phyloP scores from a whole-genome alignment of 2,797 vertebrate species.

The Sorex maritimensis region DNA sequence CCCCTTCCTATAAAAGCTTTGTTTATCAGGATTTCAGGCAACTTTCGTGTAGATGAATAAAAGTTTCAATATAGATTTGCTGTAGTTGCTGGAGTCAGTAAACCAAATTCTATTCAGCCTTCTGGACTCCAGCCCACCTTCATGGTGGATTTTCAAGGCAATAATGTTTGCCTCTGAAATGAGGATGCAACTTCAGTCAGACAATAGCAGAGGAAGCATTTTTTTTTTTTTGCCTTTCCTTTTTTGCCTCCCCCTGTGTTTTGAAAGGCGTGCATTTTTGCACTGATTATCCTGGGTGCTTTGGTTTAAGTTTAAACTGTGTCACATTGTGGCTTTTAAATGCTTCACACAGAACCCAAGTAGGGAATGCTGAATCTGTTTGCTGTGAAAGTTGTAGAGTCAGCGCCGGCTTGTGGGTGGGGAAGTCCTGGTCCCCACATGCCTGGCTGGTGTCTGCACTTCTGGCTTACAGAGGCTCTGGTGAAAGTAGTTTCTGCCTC shows the following conservation, averaged over 20 bases:
- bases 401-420: neutral
- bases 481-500: neutral
- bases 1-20: too few relatives aligned
- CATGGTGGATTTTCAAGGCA: slow-evolving; percentile 10
- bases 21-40: too few relatives aligned
- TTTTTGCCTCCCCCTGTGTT: neutral
- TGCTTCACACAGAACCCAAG: neutral
- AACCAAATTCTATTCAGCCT: too few relatives aligned
- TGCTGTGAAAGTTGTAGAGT: neutral
- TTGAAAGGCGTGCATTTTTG: neutral
- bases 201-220: neutral
- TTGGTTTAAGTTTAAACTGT: neutral
- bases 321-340: slow-evolving; percentile 16
- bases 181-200: neutral
- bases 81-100: too few relatives aligned
- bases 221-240: neutral
- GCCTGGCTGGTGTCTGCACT: neutral
- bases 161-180: slow-evolving; percentile 36
- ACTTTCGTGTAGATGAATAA: too few relatives aligned
- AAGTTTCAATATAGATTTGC: too few relatives aligned
- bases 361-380: neutral
- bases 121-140: neutral
- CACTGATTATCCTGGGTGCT: neutral
- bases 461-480: neutral
- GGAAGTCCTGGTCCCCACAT: neutral